A percentile compares a stretch with the other conserved stretches of the same genome.
phyloP scores from a whole-genome alignment of 2,113 vertebrate species.

The Etia nguti region DNA sequence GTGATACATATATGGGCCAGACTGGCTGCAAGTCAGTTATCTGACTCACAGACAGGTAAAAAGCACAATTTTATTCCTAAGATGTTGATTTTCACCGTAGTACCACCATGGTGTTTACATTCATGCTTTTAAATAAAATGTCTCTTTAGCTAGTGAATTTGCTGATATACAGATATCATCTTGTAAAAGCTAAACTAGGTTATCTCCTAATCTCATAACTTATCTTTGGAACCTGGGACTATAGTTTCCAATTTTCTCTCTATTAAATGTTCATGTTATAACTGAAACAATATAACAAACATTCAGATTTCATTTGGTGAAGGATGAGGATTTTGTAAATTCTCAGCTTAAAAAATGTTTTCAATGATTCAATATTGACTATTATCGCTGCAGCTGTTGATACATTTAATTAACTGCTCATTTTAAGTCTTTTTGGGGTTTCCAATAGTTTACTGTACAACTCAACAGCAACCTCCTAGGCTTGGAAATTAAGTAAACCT shows the following conservation, averaged over 20 bases:
- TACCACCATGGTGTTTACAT: background rate
- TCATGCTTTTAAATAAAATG: background rate
- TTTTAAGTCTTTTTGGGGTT: background rate
- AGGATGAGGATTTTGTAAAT: background rate
- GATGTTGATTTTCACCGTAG: background rate
- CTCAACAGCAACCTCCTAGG: background rate
- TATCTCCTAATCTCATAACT: background rate
- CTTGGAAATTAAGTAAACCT: background rate
- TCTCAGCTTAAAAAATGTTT: background rate
- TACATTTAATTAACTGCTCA: background rate
- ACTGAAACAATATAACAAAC: background rate
- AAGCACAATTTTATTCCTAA: conserved; percentile 17
- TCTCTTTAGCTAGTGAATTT: background rate
- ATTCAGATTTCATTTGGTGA: background rate
- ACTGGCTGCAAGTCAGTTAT: conserved; percentile 2
- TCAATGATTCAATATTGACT: background rate
- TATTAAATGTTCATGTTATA: background rate
- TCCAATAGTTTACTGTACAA: background rate
- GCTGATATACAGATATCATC: background rate
- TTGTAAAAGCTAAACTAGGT: background rate
- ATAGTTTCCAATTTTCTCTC: background rate
- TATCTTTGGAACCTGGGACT: background rate
- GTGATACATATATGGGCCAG: background rate
- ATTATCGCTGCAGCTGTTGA: background rate
- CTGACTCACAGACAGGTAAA: background rate